Evolutionary conservation across 2,113 vertebrate species (phyloP).

Genomic region (Alosa alosa): DNA sequence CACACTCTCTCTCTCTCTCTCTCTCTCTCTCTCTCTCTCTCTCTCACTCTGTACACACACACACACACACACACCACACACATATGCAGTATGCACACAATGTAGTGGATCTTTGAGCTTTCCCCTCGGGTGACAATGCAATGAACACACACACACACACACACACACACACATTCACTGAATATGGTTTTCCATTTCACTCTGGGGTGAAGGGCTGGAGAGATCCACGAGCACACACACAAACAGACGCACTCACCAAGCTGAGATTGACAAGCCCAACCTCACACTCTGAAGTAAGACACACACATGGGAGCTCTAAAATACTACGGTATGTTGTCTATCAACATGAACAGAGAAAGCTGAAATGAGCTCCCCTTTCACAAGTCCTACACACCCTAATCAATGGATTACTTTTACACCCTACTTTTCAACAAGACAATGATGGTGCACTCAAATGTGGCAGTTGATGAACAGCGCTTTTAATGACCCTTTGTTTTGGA

Average conservation of each 20-base stretch:
- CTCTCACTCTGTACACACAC: background rate
- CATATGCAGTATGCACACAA: background rate
- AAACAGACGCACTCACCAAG: background rate
- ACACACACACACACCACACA: background rate
- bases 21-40: too few species aligned
- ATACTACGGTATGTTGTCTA: background rate
- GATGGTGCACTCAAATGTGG: too few species aligned
- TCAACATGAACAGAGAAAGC: background rate
- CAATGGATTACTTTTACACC: background rate
- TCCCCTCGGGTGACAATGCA: background rate
- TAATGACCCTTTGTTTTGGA: background rate
- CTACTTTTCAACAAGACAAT: background rate
- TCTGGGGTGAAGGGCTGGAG: background rate
- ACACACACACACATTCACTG: background rate
- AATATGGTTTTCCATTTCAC: background rate
- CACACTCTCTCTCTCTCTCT: background rate
- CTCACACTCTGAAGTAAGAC: background rate
- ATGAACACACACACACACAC: slow-evolving; percentile 25
- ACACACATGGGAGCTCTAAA: background rate
- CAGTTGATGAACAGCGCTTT: background rate
- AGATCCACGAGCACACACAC: background rate
- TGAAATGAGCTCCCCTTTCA: background rate
- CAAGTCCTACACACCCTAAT: background rate
- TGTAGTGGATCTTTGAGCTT: background rate
- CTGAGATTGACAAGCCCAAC: background rate